Conservation (phyloP, 2,888 invertebrate species). For the Ernsta delagoae region DNA sequence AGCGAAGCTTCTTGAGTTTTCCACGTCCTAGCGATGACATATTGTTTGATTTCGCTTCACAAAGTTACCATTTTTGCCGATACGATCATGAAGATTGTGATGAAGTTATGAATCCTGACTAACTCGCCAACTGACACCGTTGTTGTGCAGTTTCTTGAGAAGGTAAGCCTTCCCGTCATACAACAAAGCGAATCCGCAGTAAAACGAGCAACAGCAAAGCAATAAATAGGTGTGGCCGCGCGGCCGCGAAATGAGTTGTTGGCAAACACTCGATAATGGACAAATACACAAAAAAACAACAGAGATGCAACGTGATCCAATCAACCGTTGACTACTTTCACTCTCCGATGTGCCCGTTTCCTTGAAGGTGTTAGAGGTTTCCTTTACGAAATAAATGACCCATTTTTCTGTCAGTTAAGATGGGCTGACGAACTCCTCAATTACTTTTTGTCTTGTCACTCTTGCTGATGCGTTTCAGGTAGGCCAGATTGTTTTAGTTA, state of each 20-base stretch:
- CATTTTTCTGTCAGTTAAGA: neutral
- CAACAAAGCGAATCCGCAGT: neutral
- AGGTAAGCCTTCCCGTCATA: neutral
- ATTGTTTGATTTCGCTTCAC: no score
- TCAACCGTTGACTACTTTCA: slow-evolving; percentile 75
- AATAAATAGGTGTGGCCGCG: slow-evolving; percentile 43
- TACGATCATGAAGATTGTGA: no score
- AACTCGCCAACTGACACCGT: no score
- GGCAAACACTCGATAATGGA: slow-evolving; percentile 64
- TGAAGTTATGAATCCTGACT: no score
- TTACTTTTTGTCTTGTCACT: no score
- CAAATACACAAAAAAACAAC: slow-evolving; percentile 54
- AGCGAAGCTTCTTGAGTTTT: no score
- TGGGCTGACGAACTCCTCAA: neutral
- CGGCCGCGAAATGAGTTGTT: slow-evolving; percentile 53
- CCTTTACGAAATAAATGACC: slow-evolving; percentile 34
- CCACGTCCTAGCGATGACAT: no score
- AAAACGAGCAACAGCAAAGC: neutral
- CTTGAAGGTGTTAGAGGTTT: slow-evolving; percentile 27
- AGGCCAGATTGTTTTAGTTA: no score
- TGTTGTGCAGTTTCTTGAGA: no score
- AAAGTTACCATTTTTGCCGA: no score
- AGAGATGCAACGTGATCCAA: slow-evolving; percentile 59
- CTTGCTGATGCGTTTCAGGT: no score
- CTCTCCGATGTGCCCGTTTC: slow-evolving; percentile 57